Base-by-base conservation (phyloP, 2,797 vertebrate genomes). In the Capromys pilorides region DNA sequence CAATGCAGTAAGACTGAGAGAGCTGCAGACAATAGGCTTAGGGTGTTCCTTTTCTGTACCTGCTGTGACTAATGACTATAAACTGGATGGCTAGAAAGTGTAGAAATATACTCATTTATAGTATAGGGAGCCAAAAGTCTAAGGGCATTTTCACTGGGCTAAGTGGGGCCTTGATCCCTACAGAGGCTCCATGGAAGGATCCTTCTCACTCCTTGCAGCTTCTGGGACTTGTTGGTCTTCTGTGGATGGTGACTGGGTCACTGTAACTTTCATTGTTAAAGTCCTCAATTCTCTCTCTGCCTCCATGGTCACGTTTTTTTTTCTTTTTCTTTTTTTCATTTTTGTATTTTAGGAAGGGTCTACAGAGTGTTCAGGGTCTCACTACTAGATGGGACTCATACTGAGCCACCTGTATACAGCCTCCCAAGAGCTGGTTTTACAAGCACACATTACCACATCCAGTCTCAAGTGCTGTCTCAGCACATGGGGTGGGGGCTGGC, bases 171-270 rank as follows among this genome's bases (percentile, higher is more conserved):
- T 26, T 1, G 21, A 12, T 10, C 28, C 16, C 36, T 31, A 28
- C 16, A 16, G 82, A 62, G 75, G 69, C 49, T 36, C 26, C 13
- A 0, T 6, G 4, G 71, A 36, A n/a, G 10, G 6, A 3, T 7
- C 16, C 54, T 26, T 51, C 57, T 80, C 16, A 36, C 66, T 36
- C 45, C 51, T n/a, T 73, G 22, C 9, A 57, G 18, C 0, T 75
- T 59, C n/a, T 0, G 0, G 26, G 26, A 21, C 67, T 12, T 73
- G 7, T 26, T 24, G 7, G 45, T 0, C 0, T 41, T 21, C 61
- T 45, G 57, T 13, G 57, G 67, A 61, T 69, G 82, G 73, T 26
- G 22, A 39, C 61, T 18, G 3, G 16, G 24, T 54, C 66, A 14
- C 4, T 57, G 24, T 3, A 4, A 1, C 51, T 61, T 51, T 75